Conservation (phyloP, 2,888 invertebrate genomes). For the Andrena chrysosceles region DNA sequence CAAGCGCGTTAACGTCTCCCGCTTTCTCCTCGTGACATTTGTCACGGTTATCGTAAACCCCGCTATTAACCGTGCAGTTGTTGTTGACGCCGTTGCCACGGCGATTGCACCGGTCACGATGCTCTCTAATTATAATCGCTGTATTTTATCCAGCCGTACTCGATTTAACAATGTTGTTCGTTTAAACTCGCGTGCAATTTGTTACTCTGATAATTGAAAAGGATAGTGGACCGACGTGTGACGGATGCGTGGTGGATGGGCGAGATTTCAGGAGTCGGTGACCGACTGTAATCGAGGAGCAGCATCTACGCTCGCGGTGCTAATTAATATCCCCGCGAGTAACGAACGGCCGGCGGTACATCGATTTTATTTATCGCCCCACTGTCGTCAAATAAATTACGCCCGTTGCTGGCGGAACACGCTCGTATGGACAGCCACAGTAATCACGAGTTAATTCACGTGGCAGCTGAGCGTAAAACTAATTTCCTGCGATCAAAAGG, state of each 20-base stretch:
- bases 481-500: not conserved
- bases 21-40: not conserved
- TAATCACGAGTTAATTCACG: constrained; percentile 1
- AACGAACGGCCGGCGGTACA: constrained; percentile 13
- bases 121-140: not conserved
- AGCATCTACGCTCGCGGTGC: not conserved
- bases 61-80: not conserved
- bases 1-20: not conserved
- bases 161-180: not conserved
- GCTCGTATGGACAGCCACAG: constrained; percentile 2
- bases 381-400: constrained; percentile 25
- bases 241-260: not conserved
- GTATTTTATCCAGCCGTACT: not conserved
- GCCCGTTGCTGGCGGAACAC: not conserved
- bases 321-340: constrained; percentile 33
- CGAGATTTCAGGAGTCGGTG: not conserved
- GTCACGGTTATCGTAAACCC: not conserved
- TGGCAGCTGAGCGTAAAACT: constrained; percentile 23
- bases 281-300: not conserved
- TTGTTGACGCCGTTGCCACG: not conserved
- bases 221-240: not conserved
- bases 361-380: constrained; percentile 23
- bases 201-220: constrained; percentile 10
- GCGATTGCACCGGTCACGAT: not conserved
- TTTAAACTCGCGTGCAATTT: not conserved